Evolutionary conservation across 2,797 vertebrate species (phyloP).

Genomic region (Neomorphus geoffroyi): DNA sequence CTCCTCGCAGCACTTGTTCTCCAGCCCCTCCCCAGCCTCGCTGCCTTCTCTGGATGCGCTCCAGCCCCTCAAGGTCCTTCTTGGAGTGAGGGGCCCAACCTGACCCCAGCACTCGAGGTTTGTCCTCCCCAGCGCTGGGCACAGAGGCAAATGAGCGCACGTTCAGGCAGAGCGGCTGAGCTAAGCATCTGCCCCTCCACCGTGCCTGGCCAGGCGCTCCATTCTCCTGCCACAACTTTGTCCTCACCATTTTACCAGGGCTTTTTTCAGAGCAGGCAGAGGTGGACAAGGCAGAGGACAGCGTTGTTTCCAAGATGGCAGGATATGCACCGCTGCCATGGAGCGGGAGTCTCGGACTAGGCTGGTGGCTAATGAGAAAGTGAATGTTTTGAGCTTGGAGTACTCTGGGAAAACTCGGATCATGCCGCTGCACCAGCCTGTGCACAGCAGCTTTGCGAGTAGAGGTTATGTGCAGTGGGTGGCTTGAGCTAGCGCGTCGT

Average conservation of each 20-base stretch:
- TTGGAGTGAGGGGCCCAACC: too few relatives aligned
- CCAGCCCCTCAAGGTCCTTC: too few relatives aligned
- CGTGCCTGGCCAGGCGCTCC: rapidly evolving
- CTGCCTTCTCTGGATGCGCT: too few relatives aligned
- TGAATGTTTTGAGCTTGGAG: not conserved
- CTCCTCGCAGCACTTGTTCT: too few relatives aligned
- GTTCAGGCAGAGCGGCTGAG: not conserved
- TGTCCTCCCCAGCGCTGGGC: too few relatives aligned
- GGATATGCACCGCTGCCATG: not conserved
- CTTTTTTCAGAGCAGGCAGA: not conserved
- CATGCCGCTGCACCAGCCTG: not conserved
- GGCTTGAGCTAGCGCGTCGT: not conserved
- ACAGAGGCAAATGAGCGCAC: not conserved
- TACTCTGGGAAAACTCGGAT: not conserved
- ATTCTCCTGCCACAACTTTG: not conserved
- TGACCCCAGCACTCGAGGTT: too few relatives aligned
- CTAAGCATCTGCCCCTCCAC: not conserved
- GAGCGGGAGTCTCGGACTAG: not conserved
- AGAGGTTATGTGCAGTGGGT: not conserved
- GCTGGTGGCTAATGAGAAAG: not conserved
- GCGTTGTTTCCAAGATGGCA: rapidly evolving
- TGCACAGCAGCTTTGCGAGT: not conserved
- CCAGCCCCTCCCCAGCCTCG: too few relatives aligned
- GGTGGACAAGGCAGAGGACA: not conserved
- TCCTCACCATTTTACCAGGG: not conserved